Evolutionary conservation across 2,797 vertebrate species (phyloP).

Genomic region (Smutsia temminckii): DNA sequence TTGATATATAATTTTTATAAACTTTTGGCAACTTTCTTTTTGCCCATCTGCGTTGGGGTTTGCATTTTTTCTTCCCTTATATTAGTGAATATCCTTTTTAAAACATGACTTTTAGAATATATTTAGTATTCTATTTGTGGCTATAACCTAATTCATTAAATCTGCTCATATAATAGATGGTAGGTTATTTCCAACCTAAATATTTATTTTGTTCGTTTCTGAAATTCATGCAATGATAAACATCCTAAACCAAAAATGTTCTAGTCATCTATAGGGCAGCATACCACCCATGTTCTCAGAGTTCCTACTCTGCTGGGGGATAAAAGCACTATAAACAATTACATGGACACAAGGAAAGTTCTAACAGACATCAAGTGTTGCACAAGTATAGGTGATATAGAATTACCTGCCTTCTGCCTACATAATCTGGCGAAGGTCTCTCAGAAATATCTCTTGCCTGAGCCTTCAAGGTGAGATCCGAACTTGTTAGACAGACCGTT

Average conservation of each 20-base stretch:
- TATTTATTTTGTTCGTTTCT: slow-evolving; percentile 38
- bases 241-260: background rate
- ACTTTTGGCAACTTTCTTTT: background rate
- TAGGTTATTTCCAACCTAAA: background rate
- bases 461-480: background rate
- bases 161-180: background rate
- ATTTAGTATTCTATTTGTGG: background rate
- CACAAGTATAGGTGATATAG: background rate
- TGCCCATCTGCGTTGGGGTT: background rate
- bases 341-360: background rate
- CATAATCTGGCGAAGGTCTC: background rate
- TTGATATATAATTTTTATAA: background rate
- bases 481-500: background rate
- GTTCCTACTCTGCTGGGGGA: background rate
- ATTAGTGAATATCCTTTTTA: background rate
- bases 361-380: background rate
- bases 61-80: background rate
- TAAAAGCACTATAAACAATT: background rate
- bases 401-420: background rate
- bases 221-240: background rate
- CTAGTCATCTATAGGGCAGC: background rate
- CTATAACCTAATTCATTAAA: background rate
- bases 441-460: background rate
- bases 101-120: slow-evolving; percentile 10
- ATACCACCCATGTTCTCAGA: background rate